Conservation (phyloP, 1,140 invertebrate genomes). For the Tetramorium alpestre region DNA sequence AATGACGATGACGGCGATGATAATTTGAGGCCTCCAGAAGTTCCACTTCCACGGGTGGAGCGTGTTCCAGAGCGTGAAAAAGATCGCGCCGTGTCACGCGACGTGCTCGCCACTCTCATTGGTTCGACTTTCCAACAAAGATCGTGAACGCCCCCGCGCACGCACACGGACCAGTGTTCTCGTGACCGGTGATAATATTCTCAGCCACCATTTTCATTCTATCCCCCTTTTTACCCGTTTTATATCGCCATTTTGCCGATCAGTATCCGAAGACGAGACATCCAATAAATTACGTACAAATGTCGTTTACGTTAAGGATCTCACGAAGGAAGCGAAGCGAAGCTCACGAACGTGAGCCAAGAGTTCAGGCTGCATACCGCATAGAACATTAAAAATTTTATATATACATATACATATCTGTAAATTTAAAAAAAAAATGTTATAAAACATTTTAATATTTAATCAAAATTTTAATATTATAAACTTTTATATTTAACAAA, state of each 20-base stretch:
- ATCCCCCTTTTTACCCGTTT: conserved; percentile 29
- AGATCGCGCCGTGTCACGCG: conserved; percentile 73
- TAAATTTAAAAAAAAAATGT: not conserved
- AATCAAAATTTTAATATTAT: not conserved
- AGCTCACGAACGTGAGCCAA: too few relatives aligned
- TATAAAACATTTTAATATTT: not conserved
- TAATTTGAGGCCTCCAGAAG: conserved; percentile 34
- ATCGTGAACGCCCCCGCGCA: conserved; percentile 74
- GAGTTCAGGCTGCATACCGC: not conserved
- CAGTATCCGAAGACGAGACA: conserved; percentile 19
- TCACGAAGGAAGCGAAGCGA: too few relatives aligned
- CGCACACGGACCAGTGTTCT: conserved; percentile 69
- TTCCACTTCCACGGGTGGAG: conserved; percentile 66
- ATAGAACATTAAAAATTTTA: not conserved
- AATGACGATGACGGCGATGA: conserved; percentile 39
- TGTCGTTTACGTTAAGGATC: conserved; percentile 8
- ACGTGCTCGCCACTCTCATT: conserved; percentile 69
- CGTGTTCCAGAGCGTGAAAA: conserved; percentile 70
- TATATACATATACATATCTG: too few relatives aligned
- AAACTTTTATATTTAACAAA: not conserved
- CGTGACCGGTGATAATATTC: conserved; percentile 75
- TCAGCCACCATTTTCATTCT: conserved; percentile 70
- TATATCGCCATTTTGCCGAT: conserved; percentile 62
- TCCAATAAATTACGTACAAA: conserved; percentile 51
- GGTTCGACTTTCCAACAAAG: conserved; percentile 67